These are phyloP conservation scores for Hoplias malabaricus DNA, from an alignment of 2,113 vertebrate genomes.

Conservation along the genomic window DNA sequence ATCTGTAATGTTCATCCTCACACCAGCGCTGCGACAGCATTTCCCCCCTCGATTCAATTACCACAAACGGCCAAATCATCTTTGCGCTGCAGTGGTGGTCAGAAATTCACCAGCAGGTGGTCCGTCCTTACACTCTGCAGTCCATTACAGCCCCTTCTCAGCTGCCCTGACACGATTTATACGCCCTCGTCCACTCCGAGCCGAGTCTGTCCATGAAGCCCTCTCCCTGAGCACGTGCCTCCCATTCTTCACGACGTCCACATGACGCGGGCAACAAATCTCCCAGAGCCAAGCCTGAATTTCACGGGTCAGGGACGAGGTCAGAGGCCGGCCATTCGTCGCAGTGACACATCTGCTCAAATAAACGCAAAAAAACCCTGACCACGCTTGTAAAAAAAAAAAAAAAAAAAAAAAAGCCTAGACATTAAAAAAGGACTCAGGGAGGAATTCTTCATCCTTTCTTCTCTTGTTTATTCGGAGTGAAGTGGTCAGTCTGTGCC, in stretches of 20 bases:
- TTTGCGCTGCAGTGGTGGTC: not conserved
- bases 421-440: not conserved
- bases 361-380: not conserved
- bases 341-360: not conserved
- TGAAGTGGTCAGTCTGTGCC: not conserved
- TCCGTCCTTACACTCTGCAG: not conserved
- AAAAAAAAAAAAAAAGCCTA: too few relatives aligned
- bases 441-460: not conserved
- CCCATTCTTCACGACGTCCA: not conserved
- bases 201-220: not conserved
- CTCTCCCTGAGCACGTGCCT: not conserved
- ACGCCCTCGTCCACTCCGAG: not conserved
- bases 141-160: conserved; percentile 13
- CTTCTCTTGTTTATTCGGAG: not conserved
- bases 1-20: conserved; percentile 4
- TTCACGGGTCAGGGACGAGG: not conserved
- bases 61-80: conserved; percentile 45
- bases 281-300: not conserved
- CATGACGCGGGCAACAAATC: not conserved
- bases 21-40: conserved; percentile 23
- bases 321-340: not conserved
- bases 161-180: conserved; percentile 13
- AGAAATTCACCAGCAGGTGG: conserved; percentile 4
- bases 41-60: conserved; percentile 32
- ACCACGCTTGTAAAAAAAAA: not conserved